A percentile compares a stretch with the other conserved stretches of the same genome.
Evolutionary conservation across 2,797 vertebrate species (phyloP).

Genomic region (Loris lydekkerianus): DNA sequence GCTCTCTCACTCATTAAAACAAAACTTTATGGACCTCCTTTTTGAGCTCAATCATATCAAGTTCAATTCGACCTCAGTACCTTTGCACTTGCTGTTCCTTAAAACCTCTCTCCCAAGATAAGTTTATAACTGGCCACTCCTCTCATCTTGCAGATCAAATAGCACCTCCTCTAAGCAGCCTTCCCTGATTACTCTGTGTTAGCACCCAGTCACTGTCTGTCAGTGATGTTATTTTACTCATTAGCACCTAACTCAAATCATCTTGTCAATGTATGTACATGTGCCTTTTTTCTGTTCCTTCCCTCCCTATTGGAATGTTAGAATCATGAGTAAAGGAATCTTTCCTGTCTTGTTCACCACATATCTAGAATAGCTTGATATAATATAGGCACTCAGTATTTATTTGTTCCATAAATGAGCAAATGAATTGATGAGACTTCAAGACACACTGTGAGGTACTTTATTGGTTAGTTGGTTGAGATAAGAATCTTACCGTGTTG

Average conservation of each 20-base stretch:
- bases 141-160: background rate
- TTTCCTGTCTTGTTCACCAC: background rate
- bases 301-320: too few species aligned
- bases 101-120: background rate
- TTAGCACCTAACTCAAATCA: background rate
- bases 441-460: too few species aligned
- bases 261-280: background rate
- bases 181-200: background rate
- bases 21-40: background rate
- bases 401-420: background rate
- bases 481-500: background rate
- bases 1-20: background rate
- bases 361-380: background rate
- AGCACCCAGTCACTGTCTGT: background rate
- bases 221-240: background rate
- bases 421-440: background rate
- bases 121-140: background rate
- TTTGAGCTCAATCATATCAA: background rate
- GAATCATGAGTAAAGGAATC: background rate
- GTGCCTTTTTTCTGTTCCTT: background rate
- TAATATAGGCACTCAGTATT: background rate
- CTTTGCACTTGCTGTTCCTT: background rate
- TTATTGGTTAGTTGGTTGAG: background rate
- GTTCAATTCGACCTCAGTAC: background rate
- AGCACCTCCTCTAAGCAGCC: background rate